A percentile compares a stretch with the other conserved stretches of the same genome.
phyloP scores from a whole-genome alignment of 2,113 vertebrate species.

The Tamias sibiricus region DNA sequence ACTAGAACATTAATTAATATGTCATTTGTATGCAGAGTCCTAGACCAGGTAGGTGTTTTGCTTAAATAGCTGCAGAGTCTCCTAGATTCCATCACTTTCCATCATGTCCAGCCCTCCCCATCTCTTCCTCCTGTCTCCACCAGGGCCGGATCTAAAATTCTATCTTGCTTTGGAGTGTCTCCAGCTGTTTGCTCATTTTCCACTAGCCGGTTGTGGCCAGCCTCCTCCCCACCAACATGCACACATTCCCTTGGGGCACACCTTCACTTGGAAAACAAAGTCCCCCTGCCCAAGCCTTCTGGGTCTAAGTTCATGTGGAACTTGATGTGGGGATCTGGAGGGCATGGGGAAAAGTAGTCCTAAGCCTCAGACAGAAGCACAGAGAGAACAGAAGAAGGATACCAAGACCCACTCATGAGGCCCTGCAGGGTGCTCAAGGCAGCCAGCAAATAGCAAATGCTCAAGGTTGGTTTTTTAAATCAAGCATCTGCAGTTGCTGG shows the following conservation, averaged over 20 bases:
- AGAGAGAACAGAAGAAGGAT: neutral
- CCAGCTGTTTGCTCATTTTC: slow-evolving; percentile 71
- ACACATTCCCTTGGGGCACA: neutral
- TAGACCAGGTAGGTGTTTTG: slow-evolving; percentile 53
- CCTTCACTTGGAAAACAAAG: neutral
- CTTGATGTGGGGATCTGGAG: neutral
- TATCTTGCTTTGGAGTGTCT: slow-evolving; percentile 64
- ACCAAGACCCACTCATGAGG: neutral
- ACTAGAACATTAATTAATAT: slow-evolving; percentile 63
- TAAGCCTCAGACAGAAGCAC: neutral
- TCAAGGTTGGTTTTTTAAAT: slow-evolving; percentile 10
- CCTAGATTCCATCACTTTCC: slow-evolving; percentile 40
- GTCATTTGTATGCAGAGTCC: neutral
- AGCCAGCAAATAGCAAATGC: slow-evolving; percentile 51
- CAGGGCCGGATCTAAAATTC: slow-evolving; percentile 66
- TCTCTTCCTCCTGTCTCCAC: slow-evolving; percentile 52
- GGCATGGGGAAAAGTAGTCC: neutral
- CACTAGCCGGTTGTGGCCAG: neutral
- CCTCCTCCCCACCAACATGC: neutral
- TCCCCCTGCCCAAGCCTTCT: neutral
- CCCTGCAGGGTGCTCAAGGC: neutral
- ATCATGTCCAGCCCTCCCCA: neutral
- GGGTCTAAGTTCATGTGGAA: neutral
- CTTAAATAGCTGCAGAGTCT: slow-evolving; percentile 35
- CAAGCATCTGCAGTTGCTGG: slow-evolving; percentile 70